phyloP scores from a whole-genome alignment of 1,140 invertebrate species.

The Choristoneura fumiferana region DNA sequence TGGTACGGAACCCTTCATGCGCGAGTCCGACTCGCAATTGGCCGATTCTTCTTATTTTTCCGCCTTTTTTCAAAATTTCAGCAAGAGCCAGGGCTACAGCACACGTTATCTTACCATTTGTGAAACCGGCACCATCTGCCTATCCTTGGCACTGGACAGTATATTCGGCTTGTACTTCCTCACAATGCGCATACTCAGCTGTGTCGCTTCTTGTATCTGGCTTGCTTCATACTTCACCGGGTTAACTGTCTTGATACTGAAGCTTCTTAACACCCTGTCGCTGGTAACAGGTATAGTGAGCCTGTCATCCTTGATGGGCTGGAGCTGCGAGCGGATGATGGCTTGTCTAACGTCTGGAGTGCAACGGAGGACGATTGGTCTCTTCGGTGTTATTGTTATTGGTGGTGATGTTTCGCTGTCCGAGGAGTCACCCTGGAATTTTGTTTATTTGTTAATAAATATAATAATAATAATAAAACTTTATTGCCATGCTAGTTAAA shows the following conservation, averaged over 20 bases:
- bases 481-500: too few species aligned
- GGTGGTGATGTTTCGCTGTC: constrained; percentile 37
- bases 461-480: too few species aligned
- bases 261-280: constrained; percentile 50
- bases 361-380: constrained; percentile 22
- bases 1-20: too few species aligned
- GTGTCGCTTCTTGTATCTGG: constrained; percentile 23
- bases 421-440: too few species aligned
- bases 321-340: constrained; percentile 22
- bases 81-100: too few species aligned
- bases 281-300: constrained; percentile 21
- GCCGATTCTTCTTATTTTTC: too few species aligned
- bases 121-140: constrained; percentile 14
- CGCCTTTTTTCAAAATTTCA: too few species aligned
- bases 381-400: constrained; percentile 42
- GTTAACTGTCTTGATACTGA: constrained; percentile 32
- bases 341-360: constrained; percentile 25
- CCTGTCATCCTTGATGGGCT: constrained; percentile 5
- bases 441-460: too few species aligned
- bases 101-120: neutral
- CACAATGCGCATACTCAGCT: constrained; percentile 27
- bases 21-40: too few species aligned
- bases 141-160: neutral
- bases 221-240: constrained; percentile 23
- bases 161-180: constrained; percentile 32